Conservation (phyloP, 1,140 invertebrate species). For the Bilobella aurantiaca region DNA sequence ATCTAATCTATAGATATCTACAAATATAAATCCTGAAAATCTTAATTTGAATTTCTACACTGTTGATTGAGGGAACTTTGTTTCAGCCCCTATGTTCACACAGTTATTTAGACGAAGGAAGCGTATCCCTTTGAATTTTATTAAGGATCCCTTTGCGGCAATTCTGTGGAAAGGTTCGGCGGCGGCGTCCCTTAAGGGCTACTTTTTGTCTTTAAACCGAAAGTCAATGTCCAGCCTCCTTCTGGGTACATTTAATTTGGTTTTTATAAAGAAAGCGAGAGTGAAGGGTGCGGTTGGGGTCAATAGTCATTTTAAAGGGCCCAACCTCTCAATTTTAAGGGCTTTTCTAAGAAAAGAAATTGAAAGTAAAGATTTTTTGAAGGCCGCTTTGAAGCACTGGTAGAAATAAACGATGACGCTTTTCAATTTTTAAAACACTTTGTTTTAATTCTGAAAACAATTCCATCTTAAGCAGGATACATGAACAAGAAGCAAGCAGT, state of each 20-base stretch:
- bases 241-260: background rate
- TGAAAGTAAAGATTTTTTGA: background rate
- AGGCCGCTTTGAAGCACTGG: background rate
- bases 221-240: constrained; percentile 4
- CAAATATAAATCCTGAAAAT: no score
- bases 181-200: background rate
- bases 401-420: background rate
- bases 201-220: background rate
- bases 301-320: background rate
- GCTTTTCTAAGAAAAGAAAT: background rate
- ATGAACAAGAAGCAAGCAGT: no score
- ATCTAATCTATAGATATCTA: no score
- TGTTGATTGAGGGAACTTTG: no score
- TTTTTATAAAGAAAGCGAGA: constrained; percentile 1
- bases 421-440: background rate
- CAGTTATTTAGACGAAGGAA: no score
- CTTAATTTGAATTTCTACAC: no score
- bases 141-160: background rate
- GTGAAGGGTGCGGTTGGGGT: background rate
- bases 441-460: background rate
- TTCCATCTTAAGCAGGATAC: no score
- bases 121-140: background rate
- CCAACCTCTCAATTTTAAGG: background rate
- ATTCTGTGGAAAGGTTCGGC: background rate
- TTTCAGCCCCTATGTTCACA: no score